Conservation (phyloP, 2,113 vertebrate species). For the Calyptommatus sinebrachiatus region DNA sequence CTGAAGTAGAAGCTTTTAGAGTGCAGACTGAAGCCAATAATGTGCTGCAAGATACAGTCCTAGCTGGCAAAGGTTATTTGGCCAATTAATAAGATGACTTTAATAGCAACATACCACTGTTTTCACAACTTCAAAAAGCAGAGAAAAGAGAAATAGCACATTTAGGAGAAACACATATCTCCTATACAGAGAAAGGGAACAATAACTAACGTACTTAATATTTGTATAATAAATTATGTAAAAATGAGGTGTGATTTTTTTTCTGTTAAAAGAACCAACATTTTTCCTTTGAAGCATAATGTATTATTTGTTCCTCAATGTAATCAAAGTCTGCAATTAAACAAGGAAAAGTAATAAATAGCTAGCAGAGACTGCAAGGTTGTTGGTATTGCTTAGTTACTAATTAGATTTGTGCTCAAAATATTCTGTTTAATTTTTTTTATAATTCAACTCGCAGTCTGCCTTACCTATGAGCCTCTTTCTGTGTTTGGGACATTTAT, state of each 20-base stretch:
- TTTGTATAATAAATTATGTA: slow-evolving; percentile 42
- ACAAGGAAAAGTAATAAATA: neutral
- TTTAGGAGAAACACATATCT: neutral
- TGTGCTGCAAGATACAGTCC: fast-evolving
- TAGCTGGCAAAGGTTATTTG: slow-evolving; percentile 26
- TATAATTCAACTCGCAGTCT: neutral
- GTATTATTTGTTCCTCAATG: neutral
- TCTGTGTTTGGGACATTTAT: neutral
- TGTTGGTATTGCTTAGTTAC: neutral
- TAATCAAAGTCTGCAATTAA: neutral
- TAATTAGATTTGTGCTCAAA: neutral
- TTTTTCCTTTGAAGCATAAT: neutral
- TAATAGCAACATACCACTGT: neutral
- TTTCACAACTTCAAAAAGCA: slow-evolving; percentile 26
- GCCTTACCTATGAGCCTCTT: neutral
- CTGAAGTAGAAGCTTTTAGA: slow-evolving; percentile 43
- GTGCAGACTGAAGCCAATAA: slow-evolving; percentile 12
- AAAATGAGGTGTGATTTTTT: neutral
- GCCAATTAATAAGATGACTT: slow-evolving; percentile 39
- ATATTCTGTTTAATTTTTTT: neutral
- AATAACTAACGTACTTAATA: neutral
- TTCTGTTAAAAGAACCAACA: slow-evolving; percentile 25
- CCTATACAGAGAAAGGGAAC: neutral
- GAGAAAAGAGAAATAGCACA: neutral
- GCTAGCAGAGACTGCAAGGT: neutral